Evolutionary conservation across 2,888 invertebrate species (phyloP).

Genomic region (Lasioglossum calceatum): DNA sequence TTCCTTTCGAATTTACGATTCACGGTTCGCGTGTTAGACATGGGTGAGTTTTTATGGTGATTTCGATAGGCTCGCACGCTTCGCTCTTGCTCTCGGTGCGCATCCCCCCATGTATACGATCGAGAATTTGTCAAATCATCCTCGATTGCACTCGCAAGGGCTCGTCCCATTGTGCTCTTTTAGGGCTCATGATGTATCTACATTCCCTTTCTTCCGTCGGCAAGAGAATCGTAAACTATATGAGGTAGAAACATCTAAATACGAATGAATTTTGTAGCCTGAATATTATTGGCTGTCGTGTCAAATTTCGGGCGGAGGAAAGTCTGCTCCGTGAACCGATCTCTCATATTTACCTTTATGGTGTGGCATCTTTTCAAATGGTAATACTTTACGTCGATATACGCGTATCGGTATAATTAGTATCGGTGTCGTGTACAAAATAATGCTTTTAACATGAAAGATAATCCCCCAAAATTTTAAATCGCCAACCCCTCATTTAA

Average conservation of each 20-base stretch:
- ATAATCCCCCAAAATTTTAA: too few relatives aligned
- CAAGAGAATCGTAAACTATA: slow-evolving; percentile 80
- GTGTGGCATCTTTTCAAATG: too few relatives aligned
- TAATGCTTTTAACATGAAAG: too few relatives aligned
- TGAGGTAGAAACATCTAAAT: slow-evolving; percentile 81
- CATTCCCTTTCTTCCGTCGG: slow-evolving; percentile 72
- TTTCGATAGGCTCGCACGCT: slow-evolving; percentile 71
- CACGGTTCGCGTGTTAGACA: slow-evolving; percentile 51
- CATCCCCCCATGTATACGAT: slow-evolving; percentile 58
- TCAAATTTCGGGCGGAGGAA: neutral
- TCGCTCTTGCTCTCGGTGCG: slow-evolving; percentile 44
- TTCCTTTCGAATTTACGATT: slow-evolving; percentile 65
- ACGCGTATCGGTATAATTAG: too few relatives aligned
- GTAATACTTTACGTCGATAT: too few relatives aligned
- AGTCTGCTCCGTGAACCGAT: neutral
- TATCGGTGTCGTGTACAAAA: too few relatives aligned
- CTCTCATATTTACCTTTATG: neutral
- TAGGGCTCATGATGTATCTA: slow-evolving; percentile 72
- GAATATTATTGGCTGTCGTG: slow-evolving; percentile 28
- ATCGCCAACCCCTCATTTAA: too few relatives aligned
- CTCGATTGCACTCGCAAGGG: slow-evolving; percentile 71
- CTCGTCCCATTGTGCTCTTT: slow-evolving; percentile 70
- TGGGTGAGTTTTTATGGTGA: slow-evolving; percentile 76
- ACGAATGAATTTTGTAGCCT: slow-evolving; percentile 66
- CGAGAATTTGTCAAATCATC: slow-evolving; percentile 78